Percentiles rank a stretch among this genome's conserved stretches.
Evolutionary conservation across 1,140 invertebrate species (phyloP).

Genomic region (Thrips palmi): DNA sequence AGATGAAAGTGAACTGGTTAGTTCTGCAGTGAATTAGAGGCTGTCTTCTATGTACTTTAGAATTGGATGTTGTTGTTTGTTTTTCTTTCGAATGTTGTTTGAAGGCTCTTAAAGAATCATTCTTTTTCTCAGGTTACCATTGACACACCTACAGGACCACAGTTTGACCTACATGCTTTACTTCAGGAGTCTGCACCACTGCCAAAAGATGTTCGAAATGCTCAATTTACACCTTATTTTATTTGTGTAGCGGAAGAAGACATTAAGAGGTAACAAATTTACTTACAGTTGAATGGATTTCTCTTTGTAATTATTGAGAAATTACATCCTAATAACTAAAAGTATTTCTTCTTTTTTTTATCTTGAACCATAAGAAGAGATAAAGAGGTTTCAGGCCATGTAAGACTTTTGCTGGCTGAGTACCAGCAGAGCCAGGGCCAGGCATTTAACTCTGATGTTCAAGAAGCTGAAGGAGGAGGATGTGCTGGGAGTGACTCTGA

Average conservation of each 20-base stretch:
- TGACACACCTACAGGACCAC: slow-evolving; percentile 42
- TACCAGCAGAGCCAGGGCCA: slow-evolving; percentile 32
- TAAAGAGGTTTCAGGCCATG: too few relatives aligned
- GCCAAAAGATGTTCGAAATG: too few relatives aligned
- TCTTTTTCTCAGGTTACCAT: too few relatives aligned
- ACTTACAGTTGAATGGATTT: too few relatives aligned
- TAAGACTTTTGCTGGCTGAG: slow-evolving; percentile 38
- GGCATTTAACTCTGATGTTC: slow-evolving; percentile 12
- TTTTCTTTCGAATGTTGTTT: not conserved
- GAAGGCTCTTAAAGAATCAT: not conserved
- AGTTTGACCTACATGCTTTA: slow-evolving; percentile 37
- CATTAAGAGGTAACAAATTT: too few relatives aligned
- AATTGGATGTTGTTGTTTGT: not conserved
- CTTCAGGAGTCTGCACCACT: slow-evolving; percentile 32
- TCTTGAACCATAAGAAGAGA: slow-evolving; percentile 10
- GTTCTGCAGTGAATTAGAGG: too few relatives aligned
- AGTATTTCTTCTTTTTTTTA: too few relatives aligned
- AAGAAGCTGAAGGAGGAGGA: not conserved
- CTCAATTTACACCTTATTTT: slow-evolving; percentile 36
- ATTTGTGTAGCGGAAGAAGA: slow-evolving; percentile 39
- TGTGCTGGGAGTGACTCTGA: slow-evolving; percentile 26
- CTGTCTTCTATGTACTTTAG: too few relatives aligned
- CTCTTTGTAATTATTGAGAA: too few relatives aligned
- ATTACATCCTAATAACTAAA: too few relatives aligned
- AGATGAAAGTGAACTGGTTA: slow-evolving; percentile 43